Percentiles rank a stretch among this genome's conserved stretches.
phyloP scores from a whole-genome alignment of 2,888 invertebrate genomes.

The Acanthosoma haemorrhoidale region DNA sequence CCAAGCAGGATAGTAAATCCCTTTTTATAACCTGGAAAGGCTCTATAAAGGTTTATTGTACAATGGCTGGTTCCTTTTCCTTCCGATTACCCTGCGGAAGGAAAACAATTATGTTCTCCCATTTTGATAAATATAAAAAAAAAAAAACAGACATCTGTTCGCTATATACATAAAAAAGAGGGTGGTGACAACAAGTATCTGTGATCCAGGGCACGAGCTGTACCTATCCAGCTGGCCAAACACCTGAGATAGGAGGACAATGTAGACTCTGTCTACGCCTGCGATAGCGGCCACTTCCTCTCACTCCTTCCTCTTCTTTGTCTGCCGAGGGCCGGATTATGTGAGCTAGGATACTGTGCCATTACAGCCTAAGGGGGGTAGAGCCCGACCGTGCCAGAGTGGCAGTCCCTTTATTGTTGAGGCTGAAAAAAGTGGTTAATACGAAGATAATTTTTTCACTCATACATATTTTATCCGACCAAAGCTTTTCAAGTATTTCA shows the following conservation, averaged over 20 bases:
- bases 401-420: too few relatives aligned
- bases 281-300: slow-evolving; percentile 9
- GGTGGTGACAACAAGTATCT: not conserved
- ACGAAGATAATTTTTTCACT: too few relatives aligned
- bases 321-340: too few relatives aligned
- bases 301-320: not conserved
- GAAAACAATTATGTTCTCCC: not conserved
- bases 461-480: too few relatives aligned
- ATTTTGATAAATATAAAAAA: not conserved
- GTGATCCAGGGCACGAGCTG: not conserved
- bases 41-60: not conserved
- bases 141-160: not conserved
- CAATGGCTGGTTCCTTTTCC: not conserved
- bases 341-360: too few relatives aligned
- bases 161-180: not conserved
- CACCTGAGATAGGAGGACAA: not conserved
- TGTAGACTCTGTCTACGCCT: not conserved
- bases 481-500: too few relatives aligned
- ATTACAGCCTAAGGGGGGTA: too few relatives aligned
- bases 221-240: not conserved
- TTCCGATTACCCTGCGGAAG: not conserved
- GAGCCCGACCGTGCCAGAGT: too few relatives aligned
- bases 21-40: too few relatives aligned
- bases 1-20: not conserved
- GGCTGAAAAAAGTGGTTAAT: too few relatives aligned